These are phyloP conservation scores for Botia kubotai DNA, from an alignment of 2,797 vertebrate species.

Conservation along the genomic window DNA sequence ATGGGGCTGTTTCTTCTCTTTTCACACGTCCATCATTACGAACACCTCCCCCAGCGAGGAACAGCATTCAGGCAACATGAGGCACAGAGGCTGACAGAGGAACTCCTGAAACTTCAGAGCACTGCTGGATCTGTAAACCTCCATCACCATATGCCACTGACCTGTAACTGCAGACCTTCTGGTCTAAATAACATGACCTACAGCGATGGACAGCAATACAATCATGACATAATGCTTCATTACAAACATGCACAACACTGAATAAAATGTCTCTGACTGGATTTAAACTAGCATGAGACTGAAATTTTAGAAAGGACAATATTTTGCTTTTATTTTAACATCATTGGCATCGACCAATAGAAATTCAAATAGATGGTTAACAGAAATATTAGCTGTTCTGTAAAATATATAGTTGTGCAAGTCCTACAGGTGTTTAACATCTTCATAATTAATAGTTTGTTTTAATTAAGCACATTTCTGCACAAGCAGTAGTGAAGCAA, in stretches of 20 bases:
- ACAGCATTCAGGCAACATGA: constrained; percentile 52
- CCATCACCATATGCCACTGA: constrained; percentile 46
- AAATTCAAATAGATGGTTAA: not conserved
- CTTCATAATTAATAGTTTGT: not conserved
- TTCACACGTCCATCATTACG: constrained; percentile 49
- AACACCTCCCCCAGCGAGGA: constrained; percentile 54
- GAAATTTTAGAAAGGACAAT: not conserved
- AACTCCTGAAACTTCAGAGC: constrained; percentile 39
- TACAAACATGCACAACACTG: not conserved
- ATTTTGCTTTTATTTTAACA: not conserved
- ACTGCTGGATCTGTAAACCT: constrained; percentile 27
- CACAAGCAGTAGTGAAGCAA: not conserved
- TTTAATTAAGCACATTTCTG: not conserved
- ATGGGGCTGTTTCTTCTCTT: constrained; percentile 56
- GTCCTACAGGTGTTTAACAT: not conserved
- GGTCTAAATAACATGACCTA: constrained; percentile 5
- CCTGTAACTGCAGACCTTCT: constrained; percentile 13
- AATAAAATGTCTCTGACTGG: not conserved
- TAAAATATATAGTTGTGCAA: not conserved
- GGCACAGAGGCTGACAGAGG: constrained; percentile 42
- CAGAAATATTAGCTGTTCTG: not conserved
- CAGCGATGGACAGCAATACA: not conserved
- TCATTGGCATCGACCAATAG: not conserved
- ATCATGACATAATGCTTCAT: not conserved
- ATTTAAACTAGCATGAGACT: not conserved